Conservation (phyloP, 2,888 invertebrate species). For the Carcina quercana region DNA sequence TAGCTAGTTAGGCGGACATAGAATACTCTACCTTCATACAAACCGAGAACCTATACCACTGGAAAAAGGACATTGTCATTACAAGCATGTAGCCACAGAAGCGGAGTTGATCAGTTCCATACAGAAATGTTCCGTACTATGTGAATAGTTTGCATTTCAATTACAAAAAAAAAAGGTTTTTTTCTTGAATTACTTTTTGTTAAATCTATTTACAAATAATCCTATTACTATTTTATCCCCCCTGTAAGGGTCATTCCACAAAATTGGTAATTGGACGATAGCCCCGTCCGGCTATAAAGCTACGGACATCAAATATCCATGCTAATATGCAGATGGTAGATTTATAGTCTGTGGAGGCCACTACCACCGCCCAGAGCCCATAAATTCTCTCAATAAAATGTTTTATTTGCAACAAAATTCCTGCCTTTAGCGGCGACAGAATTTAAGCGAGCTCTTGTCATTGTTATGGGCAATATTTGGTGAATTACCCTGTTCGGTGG, state of each 20-base stretch:
- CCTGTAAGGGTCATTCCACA: not conserved
- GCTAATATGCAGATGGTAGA: constrained; percentile 27
- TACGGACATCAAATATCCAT: constrained; percentile 22
- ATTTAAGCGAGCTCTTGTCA: constrained; percentile 5
- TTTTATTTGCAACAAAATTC: constrained; percentile 30
- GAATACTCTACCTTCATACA: no score
- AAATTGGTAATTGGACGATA: constrained; percentile 5
- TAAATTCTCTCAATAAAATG: constrained; percentile 30
- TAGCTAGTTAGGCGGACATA: no score
- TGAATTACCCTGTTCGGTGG: constrained; percentile 3
- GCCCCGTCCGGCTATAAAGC: constrained; percentile 5
- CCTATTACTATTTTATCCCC: not conserved
- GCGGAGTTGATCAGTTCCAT: no score
- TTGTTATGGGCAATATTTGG: constrained; percentile 8
- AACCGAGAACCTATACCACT: no score
- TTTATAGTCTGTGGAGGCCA: constrained; percentile 21
- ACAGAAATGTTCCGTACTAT: no score
- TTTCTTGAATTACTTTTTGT: no score
- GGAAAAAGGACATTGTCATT: no score
- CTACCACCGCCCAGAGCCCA: constrained; percentile 17
- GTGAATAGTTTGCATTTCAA: no score
- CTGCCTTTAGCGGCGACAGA: constrained; percentile 6
- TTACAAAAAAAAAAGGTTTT: no score
- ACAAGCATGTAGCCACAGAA: no score
- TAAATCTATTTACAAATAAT: no score